Conservation (phyloP, 2,797 vertebrate species). For the Anomalospiza imberbis region DNA sequence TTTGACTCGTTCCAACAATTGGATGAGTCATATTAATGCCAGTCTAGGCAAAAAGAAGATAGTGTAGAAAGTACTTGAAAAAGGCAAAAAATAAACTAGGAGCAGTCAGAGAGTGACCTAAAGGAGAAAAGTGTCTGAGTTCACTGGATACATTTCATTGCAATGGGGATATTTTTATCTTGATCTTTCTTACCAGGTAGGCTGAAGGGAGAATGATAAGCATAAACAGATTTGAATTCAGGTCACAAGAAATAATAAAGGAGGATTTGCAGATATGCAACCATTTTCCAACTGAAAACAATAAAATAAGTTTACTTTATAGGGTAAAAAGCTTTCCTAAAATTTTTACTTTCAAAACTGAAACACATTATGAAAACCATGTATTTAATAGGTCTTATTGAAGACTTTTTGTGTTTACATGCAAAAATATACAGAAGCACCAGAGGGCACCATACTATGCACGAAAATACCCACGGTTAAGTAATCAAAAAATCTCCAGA, state of each 20-base stretch:
- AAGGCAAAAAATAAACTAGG: not conserved
- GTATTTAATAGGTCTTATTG: not conserved
- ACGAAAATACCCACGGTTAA: not conserved
- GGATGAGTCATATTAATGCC: not conserved
- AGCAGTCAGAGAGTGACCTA: not conserved
- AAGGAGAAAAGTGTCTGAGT: not conserved
- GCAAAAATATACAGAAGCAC: not conserved
- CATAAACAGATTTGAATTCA: not conserved
- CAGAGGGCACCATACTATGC: constrained; percentile 45
- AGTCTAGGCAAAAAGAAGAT: not conserved
- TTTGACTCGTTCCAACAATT: not conserved
- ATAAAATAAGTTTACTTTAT: not conserved
- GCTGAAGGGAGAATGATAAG: not conserved
- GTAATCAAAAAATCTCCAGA: not conserved
- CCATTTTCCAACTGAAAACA: not conserved
- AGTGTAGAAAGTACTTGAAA: not conserved
- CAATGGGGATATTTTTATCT: not conserved
- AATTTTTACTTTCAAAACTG: not conserved
- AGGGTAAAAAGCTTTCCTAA: not conserved
- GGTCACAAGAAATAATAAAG: not conserved
- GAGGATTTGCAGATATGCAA: not conserved
- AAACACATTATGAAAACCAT: not conserved
- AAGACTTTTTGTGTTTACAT: not conserved
- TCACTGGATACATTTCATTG: not conserved
- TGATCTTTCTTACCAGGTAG: not conserved